These are phyloP conservation scores for Lepidochrysops patricia DNA, from an alignment of 2,888 invertebrate genomes.

Conservation along the genomic window DNA sequence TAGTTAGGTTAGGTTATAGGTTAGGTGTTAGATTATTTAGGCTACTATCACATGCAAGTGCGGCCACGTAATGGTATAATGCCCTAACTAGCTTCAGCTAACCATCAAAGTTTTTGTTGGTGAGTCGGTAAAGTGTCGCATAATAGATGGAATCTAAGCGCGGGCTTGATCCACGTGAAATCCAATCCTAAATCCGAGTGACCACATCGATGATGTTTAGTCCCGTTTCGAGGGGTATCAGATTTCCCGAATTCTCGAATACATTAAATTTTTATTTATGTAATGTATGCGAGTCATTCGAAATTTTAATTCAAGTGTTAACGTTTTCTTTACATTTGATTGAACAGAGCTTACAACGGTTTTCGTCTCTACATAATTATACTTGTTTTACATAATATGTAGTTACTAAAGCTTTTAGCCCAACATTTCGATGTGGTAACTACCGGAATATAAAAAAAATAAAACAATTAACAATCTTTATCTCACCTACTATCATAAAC, in stretches of 20 bases:
- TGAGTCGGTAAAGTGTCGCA: conserved; percentile 1
- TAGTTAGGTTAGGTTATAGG: no score
- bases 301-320: conserved; percentile 1
- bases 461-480: no score
- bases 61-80: no score
- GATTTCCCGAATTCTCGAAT: conserved; percentile 5
- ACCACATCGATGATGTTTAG: conserved; percentile 2
- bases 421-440: no score
- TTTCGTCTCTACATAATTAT: no score
- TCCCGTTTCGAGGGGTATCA: not conserved
- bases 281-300: conserved; percentile 6
- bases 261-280: conserved; percentile 9
- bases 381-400: no score
- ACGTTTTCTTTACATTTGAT: not conserved
- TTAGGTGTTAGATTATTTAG: no score
- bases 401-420: no score
- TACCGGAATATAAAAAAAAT: no score
- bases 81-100: not conserved
- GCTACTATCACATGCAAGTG: no score
- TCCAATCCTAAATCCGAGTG: conserved; percentile 7
- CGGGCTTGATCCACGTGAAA: conserved; percentile 8
- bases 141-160: conserved; percentile 7
- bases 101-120: not conserved
- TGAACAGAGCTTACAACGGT: not conserved
- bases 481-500: no score